These are phyloP conservation scores for Fukomys damarensis DNA, from an alignment of 2,113 vertebrate genomes.

Conservation along the genomic window DNA sequence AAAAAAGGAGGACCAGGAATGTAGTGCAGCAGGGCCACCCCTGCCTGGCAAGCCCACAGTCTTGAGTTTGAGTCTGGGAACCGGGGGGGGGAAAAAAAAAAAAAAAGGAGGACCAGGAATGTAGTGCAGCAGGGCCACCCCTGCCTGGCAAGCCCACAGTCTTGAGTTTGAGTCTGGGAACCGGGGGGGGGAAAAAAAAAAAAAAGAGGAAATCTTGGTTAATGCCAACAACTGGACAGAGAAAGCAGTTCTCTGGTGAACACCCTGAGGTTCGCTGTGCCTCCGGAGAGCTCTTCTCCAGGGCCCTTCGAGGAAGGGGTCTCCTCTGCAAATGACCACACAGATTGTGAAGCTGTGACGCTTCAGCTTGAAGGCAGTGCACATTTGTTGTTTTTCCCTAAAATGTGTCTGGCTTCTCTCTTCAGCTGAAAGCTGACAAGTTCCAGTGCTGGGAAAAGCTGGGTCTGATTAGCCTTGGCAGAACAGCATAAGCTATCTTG, in stretches of 20 bases:
- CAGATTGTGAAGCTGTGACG: not conserved
- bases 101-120: no score
- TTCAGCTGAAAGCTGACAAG: not conserved
- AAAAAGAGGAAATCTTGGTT: conserved; percentile 17
- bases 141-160: no score
- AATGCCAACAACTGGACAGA: conserved; percentile 10
- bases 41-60: no score
- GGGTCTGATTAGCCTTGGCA: not conserved
- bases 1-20: no score
- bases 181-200: no score
- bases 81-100: no score
- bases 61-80: no score
- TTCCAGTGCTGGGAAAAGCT: not conserved
- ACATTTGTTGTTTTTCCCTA: not conserved
- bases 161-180: no score
- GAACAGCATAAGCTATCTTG: not conserved
- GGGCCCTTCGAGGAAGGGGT: not conserved
- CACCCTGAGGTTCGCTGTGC: not conserved
- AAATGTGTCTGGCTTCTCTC: conserved; percentile 23
- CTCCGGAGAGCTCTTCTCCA: not conserved
- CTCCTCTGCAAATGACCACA: not conserved
- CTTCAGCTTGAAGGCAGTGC: not conserved
- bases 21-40: no score
- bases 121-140: no score
- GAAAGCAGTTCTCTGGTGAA: conserved; percentile 19